Evolutionary conservation across 2,113 vertebrate species (phyloP), one percentile per base, ranked within the genome.

Genomic region (Sarotherodon lohbergeri): DNA sequence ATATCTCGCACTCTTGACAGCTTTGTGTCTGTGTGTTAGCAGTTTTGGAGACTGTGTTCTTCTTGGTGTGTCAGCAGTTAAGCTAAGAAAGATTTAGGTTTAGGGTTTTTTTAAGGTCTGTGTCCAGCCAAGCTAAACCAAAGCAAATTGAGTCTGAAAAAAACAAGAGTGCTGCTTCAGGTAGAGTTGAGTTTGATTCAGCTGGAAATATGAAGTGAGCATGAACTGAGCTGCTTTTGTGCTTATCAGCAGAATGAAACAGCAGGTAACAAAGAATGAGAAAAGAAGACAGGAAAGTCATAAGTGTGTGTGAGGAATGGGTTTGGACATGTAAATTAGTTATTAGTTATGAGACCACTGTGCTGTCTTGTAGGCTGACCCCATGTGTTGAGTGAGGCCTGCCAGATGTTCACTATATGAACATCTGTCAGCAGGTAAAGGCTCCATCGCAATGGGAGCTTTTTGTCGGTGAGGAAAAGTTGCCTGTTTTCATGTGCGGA

Each of bases 1-100:
- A 24, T 2, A 43, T 71, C 7, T 71, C 12, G 0, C 0, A 24
- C n/a, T 71, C 36, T 43, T 43, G 43, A 16, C 66, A 71, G n/a
- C 66, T 24, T 41, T 43, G 66, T 71, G 66, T 24, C n/a, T 43
- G 2, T 71, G 66, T 71, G 66, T 24, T 43, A 71, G 39, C 39
- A 43, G 66, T 16, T 43, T 71, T 43, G 0, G 66, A 71, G 39
- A 71, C 36, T 24, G 24, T 71, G 36, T 24, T 43, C 66, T 71
- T 71, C 39, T 9, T 3, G 39, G n/a, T 43, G 66, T 43, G 63
- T 68, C 63, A 68, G 34, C 36, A 68, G 34, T 41, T 22, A 12
- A 66, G 19, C n/a, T 66, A 68, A 68, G 19, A 39, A 68, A 68
- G 63, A 41, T 68, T 68, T 68, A 68, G 9, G 19, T 66, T 66